Conservation (phyloP, 2,797 vertebrate species). For the Peromyscus aztecus region DNA sequence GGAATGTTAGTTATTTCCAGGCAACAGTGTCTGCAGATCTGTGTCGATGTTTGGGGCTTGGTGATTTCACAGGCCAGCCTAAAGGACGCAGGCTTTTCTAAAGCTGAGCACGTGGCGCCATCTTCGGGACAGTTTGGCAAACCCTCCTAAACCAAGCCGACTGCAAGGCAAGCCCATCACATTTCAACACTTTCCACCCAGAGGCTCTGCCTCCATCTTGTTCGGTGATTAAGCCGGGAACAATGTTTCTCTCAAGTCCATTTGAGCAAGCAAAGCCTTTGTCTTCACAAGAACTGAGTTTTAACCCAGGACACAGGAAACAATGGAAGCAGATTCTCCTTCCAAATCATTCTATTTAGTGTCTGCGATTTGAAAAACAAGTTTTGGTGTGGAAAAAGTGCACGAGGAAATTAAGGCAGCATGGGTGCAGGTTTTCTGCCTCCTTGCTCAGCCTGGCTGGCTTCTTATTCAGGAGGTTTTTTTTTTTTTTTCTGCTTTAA, state of each 20-base stretch:
- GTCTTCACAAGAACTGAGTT: neutral
- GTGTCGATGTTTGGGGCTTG: neutral
- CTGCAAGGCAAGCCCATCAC: neutral
- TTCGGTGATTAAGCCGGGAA: neutral
- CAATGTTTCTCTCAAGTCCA: neutral
- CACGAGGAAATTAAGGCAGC: neutral
- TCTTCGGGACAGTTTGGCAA: slow-evolving; percentile 79
- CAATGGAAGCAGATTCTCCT: neutral
- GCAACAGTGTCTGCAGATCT: neutral
- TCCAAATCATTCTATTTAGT: neutral
- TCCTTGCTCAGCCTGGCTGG: neutral
- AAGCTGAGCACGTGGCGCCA: slow-evolving; percentile 83
- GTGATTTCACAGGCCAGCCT: neutral
- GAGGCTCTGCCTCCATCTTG: slow-evolving; percentile 59
- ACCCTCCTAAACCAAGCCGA: neutral
- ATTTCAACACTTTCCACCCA: neutral
- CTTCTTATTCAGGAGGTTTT: neutral
- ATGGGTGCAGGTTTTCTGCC: neutral
- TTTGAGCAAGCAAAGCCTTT: neutral
- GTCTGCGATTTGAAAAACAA: neutral
- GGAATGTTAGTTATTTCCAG: slow-evolving; percentile 46
- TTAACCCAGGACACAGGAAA: neutral
- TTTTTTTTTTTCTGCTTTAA: neutral
- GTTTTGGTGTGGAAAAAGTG: neutral
- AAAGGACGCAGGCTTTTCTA: neutral